Percentiles rank a stretch among this genome's conserved stretches.
Evolutionary conservation across 2,113 vertebrate species (phyloP).

Genomic region (Deroptyus accipitrinus): DNA sequence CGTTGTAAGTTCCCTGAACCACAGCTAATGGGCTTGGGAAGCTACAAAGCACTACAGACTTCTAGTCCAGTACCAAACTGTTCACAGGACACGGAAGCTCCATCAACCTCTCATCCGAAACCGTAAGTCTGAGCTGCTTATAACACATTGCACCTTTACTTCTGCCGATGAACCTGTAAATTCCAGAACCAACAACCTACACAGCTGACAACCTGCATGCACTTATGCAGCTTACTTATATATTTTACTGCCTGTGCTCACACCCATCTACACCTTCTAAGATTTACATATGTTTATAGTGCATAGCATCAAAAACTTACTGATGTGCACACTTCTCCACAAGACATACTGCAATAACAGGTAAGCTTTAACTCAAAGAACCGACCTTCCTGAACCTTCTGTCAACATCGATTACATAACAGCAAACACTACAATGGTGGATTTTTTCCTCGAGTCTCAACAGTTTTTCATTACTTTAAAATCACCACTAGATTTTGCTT

Average conservation of each 20-base stretch:
- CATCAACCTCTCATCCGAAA: not conserved
- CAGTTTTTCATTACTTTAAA: not conserved
- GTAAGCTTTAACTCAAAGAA: not conserved
- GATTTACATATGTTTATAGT: not conserved
- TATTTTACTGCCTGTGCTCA: not conserved
- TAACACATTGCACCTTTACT: not conserved
- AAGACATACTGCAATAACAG: not conserved
- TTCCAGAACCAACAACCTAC: not conserved
- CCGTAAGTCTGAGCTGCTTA: not conserved
- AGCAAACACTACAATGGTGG: not conserved
- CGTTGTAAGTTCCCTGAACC: not conserved
- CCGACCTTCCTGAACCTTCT: not conserved
- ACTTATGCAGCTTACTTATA: not conserved
- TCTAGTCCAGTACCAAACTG: not conserved
- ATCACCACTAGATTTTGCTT: not conserved
- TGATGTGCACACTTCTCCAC: not conserved
- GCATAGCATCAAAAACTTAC: not conserved
- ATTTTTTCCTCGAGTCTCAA: not conserved
- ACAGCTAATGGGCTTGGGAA: conserved; percentile 2
- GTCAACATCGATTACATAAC: not conserved
- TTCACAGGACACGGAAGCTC: not conserved
- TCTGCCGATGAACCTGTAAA: not conserved
- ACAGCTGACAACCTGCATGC: not conserved
- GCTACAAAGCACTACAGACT: not conserved
- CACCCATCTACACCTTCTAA: not conserved